phyloP scores from a whole-genome alignment of 2,797 vertebrate genomes.

The Botia almorhae region DNA sequence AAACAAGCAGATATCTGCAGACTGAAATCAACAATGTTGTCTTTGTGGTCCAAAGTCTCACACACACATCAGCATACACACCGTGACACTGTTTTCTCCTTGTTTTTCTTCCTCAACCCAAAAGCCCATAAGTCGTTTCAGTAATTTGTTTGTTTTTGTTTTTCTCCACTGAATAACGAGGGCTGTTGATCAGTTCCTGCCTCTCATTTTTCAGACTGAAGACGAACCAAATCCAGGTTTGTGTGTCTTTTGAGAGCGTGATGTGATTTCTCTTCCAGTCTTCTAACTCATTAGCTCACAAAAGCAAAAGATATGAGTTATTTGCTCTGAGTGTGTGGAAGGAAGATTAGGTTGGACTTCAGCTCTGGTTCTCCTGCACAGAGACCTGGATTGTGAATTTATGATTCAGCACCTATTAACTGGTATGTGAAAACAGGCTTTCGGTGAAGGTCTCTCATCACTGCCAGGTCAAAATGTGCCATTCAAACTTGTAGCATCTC shows the following conservation, averaged over 20 bases:
- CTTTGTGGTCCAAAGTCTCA: constrained; percentile 44
- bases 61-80: constrained; percentile 8
- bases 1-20: constrained; percentile 36
- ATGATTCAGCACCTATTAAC: constrained; percentile 32
- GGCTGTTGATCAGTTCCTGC: constrained; percentile 22
- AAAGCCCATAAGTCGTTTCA: constrained; percentile 4
- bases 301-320: not conserved
- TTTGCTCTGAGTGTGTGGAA: not conserved
- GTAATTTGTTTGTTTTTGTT: constrained; percentile 35
- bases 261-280: not conserved
- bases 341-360: not conserved
- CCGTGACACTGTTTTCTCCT: constrained; percentile 18
- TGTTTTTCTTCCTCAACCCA: constrained; percentile 27
- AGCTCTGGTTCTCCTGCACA: not conserved
- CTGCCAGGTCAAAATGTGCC: constrained; percentile 17
- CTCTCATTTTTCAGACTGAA: not conserved
- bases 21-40: constrained; percentile 46
- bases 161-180: not conserved
- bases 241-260: not conserved
- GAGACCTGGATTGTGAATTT: constrained; percentile 21
- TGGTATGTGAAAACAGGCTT: too few species aligned
- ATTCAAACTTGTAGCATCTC: constrained; percentile 21
- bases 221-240: not conserved
- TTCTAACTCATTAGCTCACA: constrained; percentile 17
- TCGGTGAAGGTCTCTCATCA: constrained; percentile 24